Evolutionary conservation across 2,888 invertebrate species (phyloP).

Genomic region (Pristionchus maxplancki): DNA sequence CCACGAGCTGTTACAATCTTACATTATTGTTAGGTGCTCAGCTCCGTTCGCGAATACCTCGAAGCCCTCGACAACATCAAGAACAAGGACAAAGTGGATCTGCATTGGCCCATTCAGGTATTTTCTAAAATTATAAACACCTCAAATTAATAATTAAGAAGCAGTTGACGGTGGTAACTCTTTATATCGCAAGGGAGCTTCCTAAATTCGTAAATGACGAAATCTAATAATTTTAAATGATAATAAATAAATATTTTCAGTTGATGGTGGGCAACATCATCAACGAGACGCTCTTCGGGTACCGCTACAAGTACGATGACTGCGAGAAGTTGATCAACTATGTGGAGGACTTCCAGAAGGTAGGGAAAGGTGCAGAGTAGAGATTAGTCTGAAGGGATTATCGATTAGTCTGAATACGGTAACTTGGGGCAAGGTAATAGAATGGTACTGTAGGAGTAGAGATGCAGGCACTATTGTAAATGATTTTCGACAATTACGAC

Average conservation of each 20-base stretch:
- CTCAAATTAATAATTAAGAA: not conserved
- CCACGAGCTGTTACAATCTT: too few relatives aligned
- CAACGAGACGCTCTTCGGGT: conserved; percentile 44
- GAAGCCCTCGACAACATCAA: conserved; percentile 29
- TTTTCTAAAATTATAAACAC: not conserved
- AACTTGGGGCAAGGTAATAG: too few relatives aligned
- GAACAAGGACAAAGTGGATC: conserved; percentile 18
- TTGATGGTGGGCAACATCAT: conserved; percentile 43
- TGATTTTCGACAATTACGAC: not conserved
- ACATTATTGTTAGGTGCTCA: too few relatives aligned
- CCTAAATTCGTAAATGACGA: too few relatives aligned
- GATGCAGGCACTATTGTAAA: not conserved
- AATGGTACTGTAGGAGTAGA: too few relatives aligned
- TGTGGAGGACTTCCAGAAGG: conserved; percentile 25
- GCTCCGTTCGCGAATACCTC: conserved; percentile 23
- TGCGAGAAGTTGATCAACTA: conserved; percentile 14
- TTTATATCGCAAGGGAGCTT: not conserved
- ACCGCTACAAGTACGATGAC: conserved; percentile 46
- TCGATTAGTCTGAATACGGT: too few relatives aligned
- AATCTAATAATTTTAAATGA: too few relatives aligned
- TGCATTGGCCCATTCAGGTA: conserved; percentile 30
- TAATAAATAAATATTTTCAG: too few relatives aligned
- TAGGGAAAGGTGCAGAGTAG: not conserved
- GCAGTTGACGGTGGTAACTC: not conserved
- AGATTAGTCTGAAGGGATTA: too few relatives aligned